phyloP scores from a whole-genome alignment of 2,888 invertebrate genomes.

The Lycophotia porphyrea region DNA sequence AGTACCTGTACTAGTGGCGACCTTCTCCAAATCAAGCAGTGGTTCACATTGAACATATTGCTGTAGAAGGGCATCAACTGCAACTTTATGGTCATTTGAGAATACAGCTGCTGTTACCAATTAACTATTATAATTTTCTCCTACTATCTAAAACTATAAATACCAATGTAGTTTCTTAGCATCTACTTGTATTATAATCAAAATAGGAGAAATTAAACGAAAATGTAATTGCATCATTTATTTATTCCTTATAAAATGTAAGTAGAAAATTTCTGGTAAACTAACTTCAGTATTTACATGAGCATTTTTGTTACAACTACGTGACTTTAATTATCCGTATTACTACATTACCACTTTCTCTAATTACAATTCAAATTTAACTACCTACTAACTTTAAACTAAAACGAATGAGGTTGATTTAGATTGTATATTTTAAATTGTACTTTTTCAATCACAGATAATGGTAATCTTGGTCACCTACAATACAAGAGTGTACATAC shows the following conservation, averaged over 20 bases:
- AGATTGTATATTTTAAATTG: not conserved
- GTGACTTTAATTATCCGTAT: slow-evolving; percentile 22
- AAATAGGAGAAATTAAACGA: slow-evolving; percentile 24
- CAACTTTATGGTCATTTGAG: slow-evolving; percentile 23
- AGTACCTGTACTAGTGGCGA: not conserved
- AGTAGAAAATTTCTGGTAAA: not conserved
- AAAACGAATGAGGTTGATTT: slow-evolving; percentile 36
- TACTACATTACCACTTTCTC: slow-evolving; percentile 22
- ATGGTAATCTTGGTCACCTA: not conserved
- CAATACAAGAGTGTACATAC: not conserved
- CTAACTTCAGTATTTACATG: not conserved
- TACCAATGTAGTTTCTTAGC: not conserved
- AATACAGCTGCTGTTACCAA: not conserved
- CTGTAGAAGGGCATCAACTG: slow-evolving; percentile 29
- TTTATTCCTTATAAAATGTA: slow-evolving; percentile 17
- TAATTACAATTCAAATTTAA: slow-evolving; percentile 46
- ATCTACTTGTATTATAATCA: not conserved
- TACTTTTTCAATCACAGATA: slow-evolving; percentile 16
- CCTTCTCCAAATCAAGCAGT: slow-evolving; percentile 57
- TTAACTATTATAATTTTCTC: not conserved
- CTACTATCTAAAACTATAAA: not conserved
- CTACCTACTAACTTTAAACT: slow-evolving; percentile 12
- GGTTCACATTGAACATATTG: slow-evolving; percentile 72
- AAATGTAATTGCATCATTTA: not conserved
- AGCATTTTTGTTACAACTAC: slow-evolving; percentile 1